Evolutionary conservation across 2,888 invertebrate species (phyloP).

Genomic region (Pinctada fucata): DNA sequence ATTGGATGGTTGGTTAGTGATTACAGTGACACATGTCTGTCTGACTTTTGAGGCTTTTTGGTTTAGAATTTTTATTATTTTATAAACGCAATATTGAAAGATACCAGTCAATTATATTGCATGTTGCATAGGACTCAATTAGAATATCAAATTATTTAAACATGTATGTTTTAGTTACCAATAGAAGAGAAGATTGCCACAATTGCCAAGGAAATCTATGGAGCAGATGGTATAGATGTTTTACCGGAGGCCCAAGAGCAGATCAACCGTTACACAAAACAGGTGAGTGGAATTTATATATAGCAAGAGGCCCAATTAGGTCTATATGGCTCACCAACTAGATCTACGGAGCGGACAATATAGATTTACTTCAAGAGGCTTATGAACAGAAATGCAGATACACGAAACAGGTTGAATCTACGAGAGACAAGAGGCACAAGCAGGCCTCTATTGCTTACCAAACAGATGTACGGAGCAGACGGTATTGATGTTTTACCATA

Average conservation of each 20-base stretch:
- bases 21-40: no score
- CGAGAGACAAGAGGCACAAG: no score
- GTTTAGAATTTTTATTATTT: no score
- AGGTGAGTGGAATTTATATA: slow-evolving; percentile 86
- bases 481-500: slow-evolving; percentile 87
- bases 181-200: slow-evolving; percentile 91
- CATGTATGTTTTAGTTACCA: slow-evolving; percentile 78
- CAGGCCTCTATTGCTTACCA: no score
- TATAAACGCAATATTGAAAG: no score
- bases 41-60: no score
- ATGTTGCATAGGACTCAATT: no score
- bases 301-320: slow-evolving; percentile 82
- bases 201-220: slow-evolving; percentile 96
- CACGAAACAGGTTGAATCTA: no score
- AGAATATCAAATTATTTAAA: no score
- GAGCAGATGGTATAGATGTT: slow-evolving; percentile 91
- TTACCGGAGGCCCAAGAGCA: slow-evolving; percentile 84
- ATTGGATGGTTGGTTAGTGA: no score
- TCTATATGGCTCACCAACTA: slow-evolving; percentile 76
- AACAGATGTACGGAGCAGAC: slow-evolving; percentile 96
- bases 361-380: slow-evolving; percentile 77
- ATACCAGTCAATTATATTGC: no score
- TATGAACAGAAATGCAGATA: no score
- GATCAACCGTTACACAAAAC: slow-evolving; percentile 84
- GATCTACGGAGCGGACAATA: slow-evolving; percentile 84